Conservation (phyloP, 2,888 invertebrate genomes). For the Campoletis raptor region DNA sequence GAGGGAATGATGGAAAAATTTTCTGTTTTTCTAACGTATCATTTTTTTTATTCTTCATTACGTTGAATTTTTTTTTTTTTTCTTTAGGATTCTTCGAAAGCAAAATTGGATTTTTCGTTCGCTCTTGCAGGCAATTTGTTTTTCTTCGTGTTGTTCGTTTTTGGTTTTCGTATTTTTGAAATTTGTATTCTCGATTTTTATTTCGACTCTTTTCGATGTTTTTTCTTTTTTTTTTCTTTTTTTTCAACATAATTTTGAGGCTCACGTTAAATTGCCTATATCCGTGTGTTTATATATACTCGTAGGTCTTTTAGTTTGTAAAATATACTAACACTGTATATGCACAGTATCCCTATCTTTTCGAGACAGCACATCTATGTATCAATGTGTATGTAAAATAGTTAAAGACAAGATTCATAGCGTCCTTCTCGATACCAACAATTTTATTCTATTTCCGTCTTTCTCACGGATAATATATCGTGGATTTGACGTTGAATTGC, state of each 20-base stretch:
- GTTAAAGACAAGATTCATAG: neutral
- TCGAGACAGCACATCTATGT: neutral
- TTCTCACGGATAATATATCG: constrained; percentile 22
- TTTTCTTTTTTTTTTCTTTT: neutral
- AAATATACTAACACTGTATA: neutral
- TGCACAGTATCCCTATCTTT: constrained; percentile 1
- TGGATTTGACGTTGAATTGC: constrained; percentile 52
- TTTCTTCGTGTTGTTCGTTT: neutral
- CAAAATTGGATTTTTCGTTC: neutral
- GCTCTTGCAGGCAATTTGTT: neutral
- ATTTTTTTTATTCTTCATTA: no score
- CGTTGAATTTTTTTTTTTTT: no score
- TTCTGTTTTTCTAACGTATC: neutral
- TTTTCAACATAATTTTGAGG: neutral
- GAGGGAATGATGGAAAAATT: neutral
- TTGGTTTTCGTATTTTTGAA: neutral
- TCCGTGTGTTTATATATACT: neutral
- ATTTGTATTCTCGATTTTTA: neutral
- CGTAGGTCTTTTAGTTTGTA: neutral
- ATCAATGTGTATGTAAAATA: neutral
- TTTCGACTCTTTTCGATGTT: neutral
- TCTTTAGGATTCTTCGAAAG: no score
- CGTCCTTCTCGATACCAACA: constrained; percentile 4
- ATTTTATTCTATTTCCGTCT: constrained; percentile 36
- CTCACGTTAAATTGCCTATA: neutral